These are phyloP conservation scores for Cryptophagus acutangulus DNA, from an alignment of 2,888 invertebrate genomes.

Conservation along the genomic window DNA sequence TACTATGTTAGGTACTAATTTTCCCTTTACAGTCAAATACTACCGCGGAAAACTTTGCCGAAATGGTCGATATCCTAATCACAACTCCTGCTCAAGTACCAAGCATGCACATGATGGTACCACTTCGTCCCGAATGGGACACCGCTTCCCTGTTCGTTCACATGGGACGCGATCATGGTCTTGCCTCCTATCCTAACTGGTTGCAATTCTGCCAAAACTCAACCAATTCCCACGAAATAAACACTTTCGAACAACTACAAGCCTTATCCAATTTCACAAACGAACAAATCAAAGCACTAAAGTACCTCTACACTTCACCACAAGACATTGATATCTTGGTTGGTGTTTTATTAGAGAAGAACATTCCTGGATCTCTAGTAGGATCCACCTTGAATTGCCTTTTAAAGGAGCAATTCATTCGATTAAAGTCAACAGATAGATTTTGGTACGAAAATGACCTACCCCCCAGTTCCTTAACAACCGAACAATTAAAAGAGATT, in stretches of 20 bases:
- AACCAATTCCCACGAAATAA: slow-evolving; percentile 35
- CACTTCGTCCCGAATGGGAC: slow-evolving; percentile 44
- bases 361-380: slow-evolving; percentile 73
- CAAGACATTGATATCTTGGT: slow-evolving; percentile 81
- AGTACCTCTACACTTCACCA: slow-evolving; percentile 63
- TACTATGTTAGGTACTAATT: neutral
- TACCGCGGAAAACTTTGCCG: slow-evolving; percentile 49
- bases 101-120: slow-evolving; percentile 51
- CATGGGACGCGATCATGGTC: slow-evolving; percentile 73
- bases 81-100: slow-evolving; percentile 60
- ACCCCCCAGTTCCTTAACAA: slow-evolving; percentile 76
- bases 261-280: slow-evolving; percentile 55
- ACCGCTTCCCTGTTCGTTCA: slow-evolving; percentile 55
- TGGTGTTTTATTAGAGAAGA: slow-evolving; percentile 77
- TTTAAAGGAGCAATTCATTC: slow-evolving; percentile 74
- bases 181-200: slow-evolving; percentile 67
- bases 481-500: slow-evolving; percentile 75
- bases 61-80: slow-evolving; percentile 58
- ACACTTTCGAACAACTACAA: slow-evolving; percentile 55
- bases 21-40: slow-evolving; percentile 51
- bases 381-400: slow-evolving; percentile 89
- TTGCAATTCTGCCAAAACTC: slow-evolving; percentile 59
- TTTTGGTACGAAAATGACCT: slow-evolving; percentile 96
- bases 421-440: slow-evolving; percentile 79
- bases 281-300: slow-evolving; percentile 58